Percentiles rank a stretch among this genome's conserved stretches.
phyloP scores from a whole-genome alignment of 53 echinoderm and acorn worm genomes.

The Mesocentrotus franciscanus region DNA sequence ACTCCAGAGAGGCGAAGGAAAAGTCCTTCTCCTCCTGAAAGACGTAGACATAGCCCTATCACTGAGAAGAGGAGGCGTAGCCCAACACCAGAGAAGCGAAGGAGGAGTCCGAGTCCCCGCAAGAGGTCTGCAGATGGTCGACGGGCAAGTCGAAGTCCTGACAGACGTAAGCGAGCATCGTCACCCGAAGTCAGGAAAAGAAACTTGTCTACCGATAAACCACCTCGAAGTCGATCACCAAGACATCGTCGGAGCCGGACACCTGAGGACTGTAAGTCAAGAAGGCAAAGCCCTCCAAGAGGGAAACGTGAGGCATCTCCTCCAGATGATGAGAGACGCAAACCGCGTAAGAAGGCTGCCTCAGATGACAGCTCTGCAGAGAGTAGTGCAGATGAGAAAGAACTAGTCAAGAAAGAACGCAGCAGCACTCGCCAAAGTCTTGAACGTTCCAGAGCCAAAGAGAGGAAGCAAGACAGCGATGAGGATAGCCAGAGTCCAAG shows the following conservation, averaged over 20 bases:
- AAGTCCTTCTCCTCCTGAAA: conserved; percentile 75
- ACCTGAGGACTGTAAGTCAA: conserved; percentile 11
- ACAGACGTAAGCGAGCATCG: conserved; percentile 66
- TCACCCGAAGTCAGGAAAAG: conserved; percentile 44
- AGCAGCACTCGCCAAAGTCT: conserved; percentile 26
- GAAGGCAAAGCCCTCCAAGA: not conserved
- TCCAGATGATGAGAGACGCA: conserved; percentile 38
- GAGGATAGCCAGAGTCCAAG: conserved; percentile 53
- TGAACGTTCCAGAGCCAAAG: not conserved
- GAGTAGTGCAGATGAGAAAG: conserved; percentile 51
- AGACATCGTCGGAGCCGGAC: not conserved
- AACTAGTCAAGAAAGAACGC: conserved; percentile 14
- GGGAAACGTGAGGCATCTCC: not conserved
- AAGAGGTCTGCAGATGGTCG: conserved; percentile 50
- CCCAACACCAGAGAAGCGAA: conserved; percentile 60
- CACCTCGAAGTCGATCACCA: conserved; percentile 46
- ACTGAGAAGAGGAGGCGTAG: conserved; percentile 75
- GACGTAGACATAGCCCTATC: conserved; percentile 64
- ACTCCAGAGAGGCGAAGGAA: conserved; percentile 73
- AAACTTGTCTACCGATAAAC: conserved; percentile 14
- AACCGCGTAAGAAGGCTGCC: not conserved
- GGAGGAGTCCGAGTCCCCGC: conserved; percentile 68
- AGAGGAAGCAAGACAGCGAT: conserved; percentile 32
- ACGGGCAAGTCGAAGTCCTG: conserved; percentile 58
- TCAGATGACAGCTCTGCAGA: conserved; percentile 59